Conservation (phyloP, 2,797 vertebrate species). For the Hemitrygon akajei region DNA sequence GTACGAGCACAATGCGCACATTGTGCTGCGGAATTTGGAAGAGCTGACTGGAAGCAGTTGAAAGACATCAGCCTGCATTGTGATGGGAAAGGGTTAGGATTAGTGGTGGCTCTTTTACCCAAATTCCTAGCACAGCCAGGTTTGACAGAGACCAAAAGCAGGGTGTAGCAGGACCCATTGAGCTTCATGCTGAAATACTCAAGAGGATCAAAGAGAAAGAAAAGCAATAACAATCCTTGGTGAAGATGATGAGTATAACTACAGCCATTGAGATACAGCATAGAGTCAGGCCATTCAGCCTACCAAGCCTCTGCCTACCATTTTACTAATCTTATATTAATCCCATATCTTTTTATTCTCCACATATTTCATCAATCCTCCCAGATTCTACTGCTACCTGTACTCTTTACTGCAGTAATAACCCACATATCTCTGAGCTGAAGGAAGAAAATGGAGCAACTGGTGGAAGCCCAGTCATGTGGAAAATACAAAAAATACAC, state of each 20-base stretch:
- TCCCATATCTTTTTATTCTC: too few relatives aligned
- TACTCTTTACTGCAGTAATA: too few relatives aligned
- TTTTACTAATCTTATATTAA: too few relatives aligned
- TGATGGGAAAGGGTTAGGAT: neutral
- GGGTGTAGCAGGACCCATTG: neutral
- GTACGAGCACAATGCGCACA: neutral
- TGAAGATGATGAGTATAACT: neutral
- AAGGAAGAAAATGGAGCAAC: too few relatives aligned
- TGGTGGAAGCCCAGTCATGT: too few relatives aligned
- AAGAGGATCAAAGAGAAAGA: neutral
- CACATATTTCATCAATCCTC: too few relatives aligned
- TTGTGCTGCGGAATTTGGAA: neutral
- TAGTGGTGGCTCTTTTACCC: neutral
- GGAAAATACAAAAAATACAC: too few relatives aligned
- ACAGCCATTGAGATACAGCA: too few relatives aligned
- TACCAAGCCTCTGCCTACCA: too few relatives aligned
- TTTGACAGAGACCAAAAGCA: neutral
- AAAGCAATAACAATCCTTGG: neutral
- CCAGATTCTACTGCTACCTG: too few relatives aligned
- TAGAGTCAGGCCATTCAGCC: too few relatives aligned
- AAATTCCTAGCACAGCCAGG: neutral
- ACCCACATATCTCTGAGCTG: too few relatives aligned
- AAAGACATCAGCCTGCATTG: neutral
- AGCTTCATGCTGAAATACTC: neutral
- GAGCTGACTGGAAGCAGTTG: neutral